Conservation (phyloP, 1,140 invertebrate species). For the Ips nitidus region DNA sequence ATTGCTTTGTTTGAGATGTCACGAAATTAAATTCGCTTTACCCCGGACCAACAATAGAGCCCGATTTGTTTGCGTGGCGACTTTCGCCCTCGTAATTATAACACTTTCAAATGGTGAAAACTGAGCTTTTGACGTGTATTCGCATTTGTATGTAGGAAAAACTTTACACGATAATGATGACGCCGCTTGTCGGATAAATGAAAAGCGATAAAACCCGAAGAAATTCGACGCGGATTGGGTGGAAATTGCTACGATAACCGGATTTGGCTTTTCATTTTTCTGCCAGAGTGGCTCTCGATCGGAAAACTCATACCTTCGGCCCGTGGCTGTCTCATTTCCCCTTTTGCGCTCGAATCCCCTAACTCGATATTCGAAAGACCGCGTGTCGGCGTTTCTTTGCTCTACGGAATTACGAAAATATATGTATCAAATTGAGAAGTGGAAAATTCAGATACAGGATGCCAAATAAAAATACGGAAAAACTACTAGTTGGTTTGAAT, state of each 20-base stretch:
- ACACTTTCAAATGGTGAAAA: conserved; percentile 17
- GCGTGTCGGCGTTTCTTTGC: conserved; percentile 34
- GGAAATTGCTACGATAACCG: conserved; percentile 55
- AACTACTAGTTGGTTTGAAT: no score
- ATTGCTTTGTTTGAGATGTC: conserved; percentile 49
- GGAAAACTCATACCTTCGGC: conserved; percentile 44
- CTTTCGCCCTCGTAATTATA: conserved; percentile 19
- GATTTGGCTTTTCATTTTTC: conserved; percentile 57
- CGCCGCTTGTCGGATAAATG: neutral
- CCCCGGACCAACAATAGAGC: conserved; percentile 25
- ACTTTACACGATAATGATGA: no score
- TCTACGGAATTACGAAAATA: conserved; percentile 29
- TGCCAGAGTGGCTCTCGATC: conserved; percentile 53
- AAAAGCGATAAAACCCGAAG: conserved; percentile 13
- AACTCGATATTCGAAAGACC: conserved; percentile 32
- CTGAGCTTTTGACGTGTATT: conserved; percentile 5
- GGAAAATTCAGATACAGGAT: no score
- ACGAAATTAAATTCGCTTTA: conserved; percentile 45
- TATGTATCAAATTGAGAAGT: conserved; percentile 22
- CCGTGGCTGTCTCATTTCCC: conserved; percentile 50
- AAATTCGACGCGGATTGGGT: conserved; percentile 43
- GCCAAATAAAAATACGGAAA: no score
- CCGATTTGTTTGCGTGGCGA: conserved; percentile 26
- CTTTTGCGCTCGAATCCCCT: conserved; percentile 46
- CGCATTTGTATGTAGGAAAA: neutral